Percentiles rank a stretch among this genome's conserved stretches.
phyloP scores from a whole-genome alignment of 2,888 invertebrate genomes.

The Harpagoxenus sublaevis region DNA sequence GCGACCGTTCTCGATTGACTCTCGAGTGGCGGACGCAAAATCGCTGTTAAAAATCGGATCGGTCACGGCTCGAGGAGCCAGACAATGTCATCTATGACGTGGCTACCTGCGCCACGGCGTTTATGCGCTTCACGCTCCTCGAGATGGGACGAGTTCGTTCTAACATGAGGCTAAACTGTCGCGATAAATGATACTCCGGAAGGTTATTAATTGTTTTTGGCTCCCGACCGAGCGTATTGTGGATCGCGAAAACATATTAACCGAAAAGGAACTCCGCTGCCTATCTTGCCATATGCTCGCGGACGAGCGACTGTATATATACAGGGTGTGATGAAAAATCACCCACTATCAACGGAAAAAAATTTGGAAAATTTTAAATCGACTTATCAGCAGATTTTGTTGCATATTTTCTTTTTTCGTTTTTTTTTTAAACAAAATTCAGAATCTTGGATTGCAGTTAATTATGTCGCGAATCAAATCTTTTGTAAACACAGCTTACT shows the following conservation, averaged over 20 bases:
- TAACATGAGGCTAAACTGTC: slow-evolving; percentile 84
- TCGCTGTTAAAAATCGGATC: slow-evolving; percentile 85
- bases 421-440: not conserved
- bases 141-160: slow-evolving; percentile 47
- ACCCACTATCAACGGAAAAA: not conserved
- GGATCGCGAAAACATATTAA: slow-evolving; percentile 84
- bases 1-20: slow-evolving; percentile 65
- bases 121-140: slow-evolving; percentile 33
- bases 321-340: slow-evolving; percentile 36
- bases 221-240: slow-evolving; percentile 82
- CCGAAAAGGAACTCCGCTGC: slow-evolving; percentile 78
- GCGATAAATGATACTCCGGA: slow-evolving; percentile 85
- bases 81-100: slow-evolving; percentile 75
- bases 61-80: slow-evolving; percentile 84
- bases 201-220: slow-evolving; percentile 86
- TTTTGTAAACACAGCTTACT: not conserved
- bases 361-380: not conserved
- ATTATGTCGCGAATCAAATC: not conserved
- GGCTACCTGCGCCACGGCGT: slow-evolving; percentile 41
- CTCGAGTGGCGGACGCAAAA: slow-evolving; percentile 69
- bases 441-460: not conserved
- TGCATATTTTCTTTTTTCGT: not conserved
- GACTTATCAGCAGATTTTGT: not conserved
- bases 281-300: slow-evolving; percentile 69
- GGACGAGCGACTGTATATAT: not conserved